Percentiles rank a stretch among this genome's conserved stretches.
Conservation (phyloP, 2,113 vertebrate genomes). For the Corythoichthys intestinalis region DNA sequence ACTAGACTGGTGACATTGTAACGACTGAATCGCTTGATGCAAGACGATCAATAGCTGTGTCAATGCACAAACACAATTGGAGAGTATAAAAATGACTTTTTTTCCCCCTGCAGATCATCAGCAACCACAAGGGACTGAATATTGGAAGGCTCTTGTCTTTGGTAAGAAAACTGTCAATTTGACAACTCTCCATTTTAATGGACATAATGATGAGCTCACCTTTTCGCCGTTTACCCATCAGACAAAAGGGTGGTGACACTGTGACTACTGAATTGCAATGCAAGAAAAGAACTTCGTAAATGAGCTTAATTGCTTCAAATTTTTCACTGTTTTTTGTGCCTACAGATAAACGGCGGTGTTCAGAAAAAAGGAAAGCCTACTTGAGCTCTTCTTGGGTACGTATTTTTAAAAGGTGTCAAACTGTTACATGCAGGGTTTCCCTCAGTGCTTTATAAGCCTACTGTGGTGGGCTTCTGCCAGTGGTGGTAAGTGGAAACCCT, state of each 20-base stretch:
- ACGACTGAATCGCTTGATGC: conserved; percentile 54
- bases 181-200: background rate
- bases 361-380: background rate
- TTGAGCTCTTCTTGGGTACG: conserved; percentile 1
- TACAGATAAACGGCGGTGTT: conserved; percentile 9
- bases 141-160: background rate
- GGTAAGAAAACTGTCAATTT: conserved; percentile 18
- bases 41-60: conserved; percentile 1
- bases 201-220: conserved; percentile 44
- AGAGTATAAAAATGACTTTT: background rate
- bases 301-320: background rate
- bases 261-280: conserved; percentile 53
- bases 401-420: background rate
- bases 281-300: background rate
- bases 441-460: too few species aligned
- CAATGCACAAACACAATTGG: background rate
- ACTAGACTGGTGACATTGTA: conserved; percentile 51
- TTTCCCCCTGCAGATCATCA: background rate
- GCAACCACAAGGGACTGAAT: background rate
- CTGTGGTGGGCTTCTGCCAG: too few species aligned
- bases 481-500: too few species aligned
- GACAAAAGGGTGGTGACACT: conserved; percentile 57
- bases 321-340: background rate
- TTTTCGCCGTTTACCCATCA: conserved; percentile 72
- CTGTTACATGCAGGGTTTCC: background rate